Evolutionary conservation across 2,113 vertebrate species (phyloP).

Genomic region (Bucco capensis): DNA sequence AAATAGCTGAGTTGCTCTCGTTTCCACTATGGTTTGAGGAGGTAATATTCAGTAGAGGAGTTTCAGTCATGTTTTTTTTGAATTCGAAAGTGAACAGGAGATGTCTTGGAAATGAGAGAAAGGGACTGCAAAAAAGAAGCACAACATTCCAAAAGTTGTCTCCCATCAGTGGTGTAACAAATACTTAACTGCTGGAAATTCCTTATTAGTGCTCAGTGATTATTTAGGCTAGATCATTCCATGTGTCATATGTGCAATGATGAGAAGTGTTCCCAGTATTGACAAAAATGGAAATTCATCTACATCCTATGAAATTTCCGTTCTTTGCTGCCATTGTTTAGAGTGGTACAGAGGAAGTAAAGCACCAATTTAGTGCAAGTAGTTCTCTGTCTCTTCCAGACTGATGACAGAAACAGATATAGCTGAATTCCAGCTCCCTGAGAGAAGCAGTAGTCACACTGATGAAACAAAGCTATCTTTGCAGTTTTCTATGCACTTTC

Average conservation of each 20-base stretch:
- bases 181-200: neutral
- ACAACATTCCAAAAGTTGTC: neutral
- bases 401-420: neutral
- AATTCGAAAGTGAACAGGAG: neutral
- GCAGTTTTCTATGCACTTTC: neutral
- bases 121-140: neutral
- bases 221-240: neutral
- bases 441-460: rapidly evolving
- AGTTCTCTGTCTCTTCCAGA: neutral
- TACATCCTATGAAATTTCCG: neutral
- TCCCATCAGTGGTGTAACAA: neutral
- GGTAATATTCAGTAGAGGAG: neutral
- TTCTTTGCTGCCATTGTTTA: neutral
- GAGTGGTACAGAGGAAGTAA: neutral
- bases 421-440: neutral
- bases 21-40: slow-evolving; percentile 29
- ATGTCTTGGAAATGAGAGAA: neutral
- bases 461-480: neutral
- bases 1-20: neutral
- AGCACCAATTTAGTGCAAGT: neutral
- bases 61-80: neutral
- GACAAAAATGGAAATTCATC: neutral
- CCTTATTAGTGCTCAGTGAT: neutral
- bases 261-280: neutral
- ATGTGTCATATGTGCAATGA: rapidly evolving